Conservation (phyloP, 2,888 invertebrate species). For the Habroteleia sp. region DNA sequence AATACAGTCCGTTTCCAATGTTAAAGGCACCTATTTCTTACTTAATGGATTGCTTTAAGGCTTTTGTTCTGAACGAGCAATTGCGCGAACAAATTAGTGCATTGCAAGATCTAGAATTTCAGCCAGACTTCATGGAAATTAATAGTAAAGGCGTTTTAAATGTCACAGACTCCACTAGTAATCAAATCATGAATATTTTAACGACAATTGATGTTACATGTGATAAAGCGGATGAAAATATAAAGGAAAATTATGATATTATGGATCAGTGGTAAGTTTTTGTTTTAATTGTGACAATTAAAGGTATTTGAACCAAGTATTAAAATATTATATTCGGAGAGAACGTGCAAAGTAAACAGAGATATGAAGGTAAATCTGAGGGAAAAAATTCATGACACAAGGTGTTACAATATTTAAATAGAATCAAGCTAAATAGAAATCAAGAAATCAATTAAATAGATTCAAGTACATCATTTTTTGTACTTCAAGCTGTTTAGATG, state of each 20-base stretch:
- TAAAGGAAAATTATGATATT: constrained; percentile 68
- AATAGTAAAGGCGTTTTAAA: background rate
- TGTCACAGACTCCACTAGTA: background rate
- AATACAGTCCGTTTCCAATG: constrained; percentile 69
- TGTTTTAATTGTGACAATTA: too few relatives aligned
- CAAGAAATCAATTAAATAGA: too few relatives aligned
- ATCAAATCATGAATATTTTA: constrained; percentile 67
- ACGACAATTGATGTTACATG: constrained; percentile 44
- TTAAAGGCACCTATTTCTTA: constrained; percentile 72
- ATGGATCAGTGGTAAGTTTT: constrained; percentile 68
- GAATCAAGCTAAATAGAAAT: too few relatives aligned
- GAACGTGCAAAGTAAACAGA: too few relatives aligned
- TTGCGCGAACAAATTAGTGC: constrained; percentile 28
- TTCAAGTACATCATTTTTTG: too few relatives aligned
- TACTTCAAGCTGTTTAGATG: too few relatives aligned
- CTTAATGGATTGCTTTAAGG: constrained; percentile 73
- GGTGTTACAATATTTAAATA: too few relatives aligned
- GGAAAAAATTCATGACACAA: too few relatives aligned
- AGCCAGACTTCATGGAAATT: background rate
- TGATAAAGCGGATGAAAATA: constrained; percentile 67
- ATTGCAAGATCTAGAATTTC: background rate
- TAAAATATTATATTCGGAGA: too few relatives aligned
- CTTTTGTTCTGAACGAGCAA: constrained; percentile 55
- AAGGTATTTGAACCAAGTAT: too few relatives aligned
- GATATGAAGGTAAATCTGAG: too few relatives aligned